Conservation (phyloP, 2,113 vertebrate genomes). For the Xiphias gladius region DNA sequence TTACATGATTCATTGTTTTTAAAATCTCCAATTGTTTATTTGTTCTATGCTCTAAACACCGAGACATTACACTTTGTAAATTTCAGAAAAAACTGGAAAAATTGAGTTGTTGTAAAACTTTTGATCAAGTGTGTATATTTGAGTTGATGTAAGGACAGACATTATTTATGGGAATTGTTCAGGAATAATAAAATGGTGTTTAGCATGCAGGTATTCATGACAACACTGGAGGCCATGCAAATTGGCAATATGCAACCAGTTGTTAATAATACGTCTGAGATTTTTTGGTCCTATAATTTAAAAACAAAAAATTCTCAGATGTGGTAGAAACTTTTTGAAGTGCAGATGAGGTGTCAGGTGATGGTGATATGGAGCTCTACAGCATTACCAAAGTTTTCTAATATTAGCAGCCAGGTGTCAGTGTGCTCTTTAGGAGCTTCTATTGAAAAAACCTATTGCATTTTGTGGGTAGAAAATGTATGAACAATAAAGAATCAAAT, state of each 20-base stretch:
- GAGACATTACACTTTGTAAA: too few species aligned
- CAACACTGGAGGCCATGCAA: neutral
- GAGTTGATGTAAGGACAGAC: constrained; percentile 1
- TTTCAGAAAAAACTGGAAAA: too few species aligned
- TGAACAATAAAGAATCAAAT: neutral
- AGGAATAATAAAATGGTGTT: constrained; percentile 6
- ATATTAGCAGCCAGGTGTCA: neutral
- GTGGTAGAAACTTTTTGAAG: neutral
- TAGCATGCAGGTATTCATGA: neutral
- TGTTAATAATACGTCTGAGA: neutral
- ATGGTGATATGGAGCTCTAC: neutral
- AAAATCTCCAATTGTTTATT: too few species aligned
- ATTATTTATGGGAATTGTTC: constrained; percentile 2
- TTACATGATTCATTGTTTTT: too few species aligned
- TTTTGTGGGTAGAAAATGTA: neutral
- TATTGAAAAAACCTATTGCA: neutral
- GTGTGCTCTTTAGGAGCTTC: neutral
- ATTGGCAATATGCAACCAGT: neutral
- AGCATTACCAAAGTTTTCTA: neutral
- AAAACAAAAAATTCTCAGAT: neutral
- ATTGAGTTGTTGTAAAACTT: too few species aligned
- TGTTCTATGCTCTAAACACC: too few species aligned
- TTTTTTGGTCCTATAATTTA: neutral
- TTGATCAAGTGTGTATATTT: constrained; percentile 7
- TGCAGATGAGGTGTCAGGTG: neutral